Conservation (phyloP, 2,113 vertebrate species). For the Taurulus bubalis region DNA sequence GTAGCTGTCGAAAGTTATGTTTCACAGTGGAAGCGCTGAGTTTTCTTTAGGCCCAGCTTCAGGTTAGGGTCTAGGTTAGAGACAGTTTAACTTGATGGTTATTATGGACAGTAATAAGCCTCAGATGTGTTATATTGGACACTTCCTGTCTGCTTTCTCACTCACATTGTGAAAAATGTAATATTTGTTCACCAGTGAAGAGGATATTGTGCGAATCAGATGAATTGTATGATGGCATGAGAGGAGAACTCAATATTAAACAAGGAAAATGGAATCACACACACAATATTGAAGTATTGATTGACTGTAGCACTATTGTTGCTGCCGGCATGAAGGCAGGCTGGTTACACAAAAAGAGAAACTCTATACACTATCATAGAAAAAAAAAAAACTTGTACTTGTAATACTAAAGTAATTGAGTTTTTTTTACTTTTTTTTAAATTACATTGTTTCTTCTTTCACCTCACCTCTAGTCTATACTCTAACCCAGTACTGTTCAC, state of each 20-base stretch:
- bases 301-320: constrained; percentile 28
- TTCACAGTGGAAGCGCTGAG: too few species aligned
- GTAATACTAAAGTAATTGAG: not conserved
- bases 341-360: constrained; percentile 26
- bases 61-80: not conserved
- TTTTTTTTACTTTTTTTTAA: too few species aligned
- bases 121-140: not conserved
- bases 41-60: not conserved
- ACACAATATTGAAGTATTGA: constrained; percentile 68
- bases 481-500: not conserved
- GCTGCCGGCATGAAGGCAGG: constrained; percentile 41
- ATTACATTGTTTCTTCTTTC: not conserved
- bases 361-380: not conserved
- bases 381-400: not conserved
- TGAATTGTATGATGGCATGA: constrained; percentile 25
- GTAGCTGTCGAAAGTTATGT: too few species aligned
- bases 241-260: constrained; percentile 41
- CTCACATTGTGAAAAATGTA: constrained; percentile 26
- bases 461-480: constrained; percentile 1
- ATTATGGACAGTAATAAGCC: not conserved
- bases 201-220: constrained; percentile 29
- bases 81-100: not conserved
- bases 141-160: constrained; percentile 20
- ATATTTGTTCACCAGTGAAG: constrained; percentile 21
- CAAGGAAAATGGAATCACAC: constrained; percentile 39